Base-by-base conservation (phyloP, 2,888 invertebrate species). In the Harpagoxenus sublaevis region DNA sequence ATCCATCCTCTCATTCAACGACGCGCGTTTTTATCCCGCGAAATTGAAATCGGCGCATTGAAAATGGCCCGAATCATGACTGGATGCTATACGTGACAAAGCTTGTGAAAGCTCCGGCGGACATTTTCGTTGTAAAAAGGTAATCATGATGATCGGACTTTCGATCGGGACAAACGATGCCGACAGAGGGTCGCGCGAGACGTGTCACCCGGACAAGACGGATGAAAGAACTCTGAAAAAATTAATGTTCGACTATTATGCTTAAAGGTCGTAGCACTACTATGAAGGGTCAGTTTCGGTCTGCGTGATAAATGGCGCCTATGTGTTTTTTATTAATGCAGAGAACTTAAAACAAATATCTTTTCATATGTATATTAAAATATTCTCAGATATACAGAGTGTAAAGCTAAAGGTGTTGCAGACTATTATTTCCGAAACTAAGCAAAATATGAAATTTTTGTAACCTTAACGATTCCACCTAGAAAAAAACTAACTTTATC, bases 31-130 rank as follows among this genome's bases (percentile, higher is more conserved):
- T 81, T 81, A 81, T 62, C 48, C 73, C 60, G 79, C 79, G 45
- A 81, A 81, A 81, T 81, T 81, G 79, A 81, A 81, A 81, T 81
- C 60, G 79, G 60, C 48, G 73, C 73, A 81, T 73, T 81, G 79
- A 71, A 28, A 71, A 8, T 15, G 12, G 48, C 60, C 35, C 71
- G 79, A 71, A 42, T 71, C 79, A 18, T 60, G 79, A 71, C 60
- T 39, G 73, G 73, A 51, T 71, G 60, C 71, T 68, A 45, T 68
- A 68, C 68, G 78, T 45, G 73, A 81, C 79, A 81, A 73, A 81
- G 79, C 79, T 60, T 57, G 66, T 68, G 48, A 71, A 81, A 81
- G 60, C 60, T 39, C 48, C 18, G 39, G 48, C 71, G 60, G 23
- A 70, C 18, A 12, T 45, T 55, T 12, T 23, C 35, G 79, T 71